Base-by-base conservation (phyloP, 2,113 vertebrate species). In the Pluvialis apricaria region DNA sequence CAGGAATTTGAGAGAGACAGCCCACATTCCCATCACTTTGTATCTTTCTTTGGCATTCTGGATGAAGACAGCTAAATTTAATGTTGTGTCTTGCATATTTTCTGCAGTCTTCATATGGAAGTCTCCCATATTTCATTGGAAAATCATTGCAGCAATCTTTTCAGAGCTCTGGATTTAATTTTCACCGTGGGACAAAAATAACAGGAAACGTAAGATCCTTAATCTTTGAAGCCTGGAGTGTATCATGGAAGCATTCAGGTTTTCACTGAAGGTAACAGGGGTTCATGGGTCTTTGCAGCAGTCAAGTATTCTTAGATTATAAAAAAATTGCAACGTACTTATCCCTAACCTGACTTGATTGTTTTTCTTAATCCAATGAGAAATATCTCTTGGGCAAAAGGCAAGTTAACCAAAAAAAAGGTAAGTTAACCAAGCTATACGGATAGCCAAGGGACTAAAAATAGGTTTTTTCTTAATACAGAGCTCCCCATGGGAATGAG, bases 111-210 rank as follows among this genome's bases (percentile, higher is more conserved):
- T 89, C 31, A 10, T 44, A 42, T 79, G 13, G 36, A 94, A 87
- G 28, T 12, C 57, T 90, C 52, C 40, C 31, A 38, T 85, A 69
- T 38, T 76, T 82, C 34, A 69, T 2, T 76, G 42, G 58, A 87
- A 96, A 76, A 85, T 79, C 1, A 57, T 68, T 92, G 18, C 40
- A 82, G 13, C 81, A 44, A 31, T 92, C 52, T 87, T 82, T 78
- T 76, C 57, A 86, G 47, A 89, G n/a, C 31, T 82, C 73, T 91
- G 81, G 20, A 57, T 82, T 92, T 92, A 60, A 85, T 96, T 94
- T 91, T 85, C 78, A 36, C 31, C 20, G 32, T 75, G 44, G 31
- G 65, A 72, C 85, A 96, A 82, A 91, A 94, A 52, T 87, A 92
- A 57, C 78, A 80, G 78, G 70, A 91, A 94, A 68, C 13, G 6